Evolutionary conservation across 2,797 vertebrate genomes (phyloP).

Genomic region (Tokudaia tokunoshimensis): DNA sequence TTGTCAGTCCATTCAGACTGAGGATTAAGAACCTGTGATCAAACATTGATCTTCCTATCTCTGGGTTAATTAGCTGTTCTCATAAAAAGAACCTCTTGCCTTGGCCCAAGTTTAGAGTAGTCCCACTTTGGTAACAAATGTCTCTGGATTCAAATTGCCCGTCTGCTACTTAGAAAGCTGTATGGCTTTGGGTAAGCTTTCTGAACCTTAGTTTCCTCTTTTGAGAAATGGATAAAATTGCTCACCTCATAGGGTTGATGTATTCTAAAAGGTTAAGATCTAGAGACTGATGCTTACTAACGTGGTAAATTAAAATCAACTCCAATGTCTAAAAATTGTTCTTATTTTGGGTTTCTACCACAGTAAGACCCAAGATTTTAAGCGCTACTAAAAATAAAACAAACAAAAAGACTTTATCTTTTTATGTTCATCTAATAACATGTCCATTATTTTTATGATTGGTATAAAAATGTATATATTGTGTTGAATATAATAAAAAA

Average conservation of each 20-base stretch:
- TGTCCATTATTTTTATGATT: no score
- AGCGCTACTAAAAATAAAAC: no score
- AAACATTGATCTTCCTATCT: not conserved
- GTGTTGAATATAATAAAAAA: no score
- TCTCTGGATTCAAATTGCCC: conserved; percentile 25
- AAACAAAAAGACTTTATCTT: no score
- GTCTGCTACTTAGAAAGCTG: conserved; percentile 40
- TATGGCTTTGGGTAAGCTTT: conserved; percentile 22
- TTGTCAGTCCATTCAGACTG: not conserved
- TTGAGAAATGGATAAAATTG: conserved; percentile 50
- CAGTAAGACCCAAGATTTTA: no score
- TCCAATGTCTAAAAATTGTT: no score
- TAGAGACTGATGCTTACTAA: conserved; percentile 22
- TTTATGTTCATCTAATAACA: no score
- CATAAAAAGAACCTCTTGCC: conserved; percentile 11
- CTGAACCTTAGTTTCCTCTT: conserved; percentile 49
- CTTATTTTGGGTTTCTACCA: no score
- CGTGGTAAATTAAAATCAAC: conserved; percentile 2
- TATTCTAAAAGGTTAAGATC: conserved; percentile 49
- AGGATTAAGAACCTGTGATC: not conserved
- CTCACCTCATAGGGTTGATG: conserved; percentile 39
- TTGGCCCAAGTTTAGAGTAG: conserved; percentile 21
- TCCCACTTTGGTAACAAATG: not conserved
- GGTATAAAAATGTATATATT: no score
- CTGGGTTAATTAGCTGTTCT: not conserved